These are phyloP conservation scores for Excalfactoria chinensis DNA, from an alignment of 2,113 vertebrate genomes.

Conservation along the genomic window DNA sequence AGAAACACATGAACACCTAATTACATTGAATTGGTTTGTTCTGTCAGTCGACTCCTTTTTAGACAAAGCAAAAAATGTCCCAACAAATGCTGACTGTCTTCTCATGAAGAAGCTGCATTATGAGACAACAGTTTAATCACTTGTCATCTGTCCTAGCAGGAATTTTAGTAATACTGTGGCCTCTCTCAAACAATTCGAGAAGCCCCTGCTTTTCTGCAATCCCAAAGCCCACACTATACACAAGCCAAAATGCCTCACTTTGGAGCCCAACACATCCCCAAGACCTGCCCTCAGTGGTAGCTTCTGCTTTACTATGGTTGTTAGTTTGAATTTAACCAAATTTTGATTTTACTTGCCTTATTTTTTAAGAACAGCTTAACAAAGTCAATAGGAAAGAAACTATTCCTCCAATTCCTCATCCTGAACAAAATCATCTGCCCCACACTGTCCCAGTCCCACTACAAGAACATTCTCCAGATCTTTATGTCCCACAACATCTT, in stretches of 20 bases:
- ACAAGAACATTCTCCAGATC: conserved; percentile 83
- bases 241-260: not conserved
- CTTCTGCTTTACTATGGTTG: not conserved
- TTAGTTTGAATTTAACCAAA: not conserved
- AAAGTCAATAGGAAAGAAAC: not conserved
- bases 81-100: not conserved
- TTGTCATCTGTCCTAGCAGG: too few species aligned
- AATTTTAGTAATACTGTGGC: not conserved
- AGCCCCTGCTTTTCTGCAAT: not conserved
- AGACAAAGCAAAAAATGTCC: not conserved
- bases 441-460: too few species aligned
- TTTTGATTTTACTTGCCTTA: not conserved
- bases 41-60: not conserved
- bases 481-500: conserved; percentile 85
- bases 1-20: not conserved
- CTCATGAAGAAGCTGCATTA: not conserved
- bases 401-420: not conserved
- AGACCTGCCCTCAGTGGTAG: not conserved
- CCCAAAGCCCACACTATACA: not conserved
- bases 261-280: not conserved
- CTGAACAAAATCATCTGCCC: too few species aligned
- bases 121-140: not conserved
- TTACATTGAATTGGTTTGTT: not conserved
- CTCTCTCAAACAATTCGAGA: not conserved
- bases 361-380: not conserved